Evolutionary conservation across 2,797 vertebrate species (phyloP), one percentile per base, ranked within the genome.

Genomic region (Euphonia xanthogaster): DNA sequence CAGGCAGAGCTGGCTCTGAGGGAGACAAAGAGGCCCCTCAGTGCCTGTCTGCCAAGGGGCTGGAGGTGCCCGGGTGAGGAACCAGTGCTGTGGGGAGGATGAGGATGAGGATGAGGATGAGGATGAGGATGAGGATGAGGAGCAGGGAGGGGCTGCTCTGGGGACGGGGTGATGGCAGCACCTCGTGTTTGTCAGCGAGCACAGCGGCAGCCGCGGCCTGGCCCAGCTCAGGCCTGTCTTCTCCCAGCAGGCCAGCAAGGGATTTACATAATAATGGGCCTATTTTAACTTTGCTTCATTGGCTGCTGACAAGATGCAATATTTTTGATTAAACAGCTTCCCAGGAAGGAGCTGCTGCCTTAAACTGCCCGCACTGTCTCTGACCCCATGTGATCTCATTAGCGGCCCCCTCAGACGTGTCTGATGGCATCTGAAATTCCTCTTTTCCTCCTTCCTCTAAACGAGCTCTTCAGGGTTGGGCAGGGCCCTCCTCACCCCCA

Each of bases 291-390:
- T 31, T 79, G 94, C 94, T 95, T 50, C 95, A 20, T 86, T 51
- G 93, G 62, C 62, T 96, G 55, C 84, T 93, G 88, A 92, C 91
- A 94, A 78, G 88, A 93, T 12, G 74, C 85, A 57, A 14, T 81
- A 54, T 61, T 95, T 93, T 50, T 93, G 93, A 96, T 92, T 84
- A 93, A 93, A 84, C 76, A 70, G 73, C 89, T 93, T 86, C 88
- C 62, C 45, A 61, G 81, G 91, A 86, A 96, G 79, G 90, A 94
- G 81, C 42, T 30, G 61, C 93, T 68, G 90, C 90, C 61, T 91
- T 39, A 66, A 89, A 62, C 70, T 1, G 0, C 50, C 67, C 22
- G 0, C 80, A 55, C 86, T 79, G 62, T 47, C 66, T 65, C 42
- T 90, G 94, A 95, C 90, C 93, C 91, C 25, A 2, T 4, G 60